Evolutionary conservation across 2,797 vertebrate genomes (phyloP), one percentile per base, ranked within the genome.

Genomic region (Chromis chromis): DNA sequence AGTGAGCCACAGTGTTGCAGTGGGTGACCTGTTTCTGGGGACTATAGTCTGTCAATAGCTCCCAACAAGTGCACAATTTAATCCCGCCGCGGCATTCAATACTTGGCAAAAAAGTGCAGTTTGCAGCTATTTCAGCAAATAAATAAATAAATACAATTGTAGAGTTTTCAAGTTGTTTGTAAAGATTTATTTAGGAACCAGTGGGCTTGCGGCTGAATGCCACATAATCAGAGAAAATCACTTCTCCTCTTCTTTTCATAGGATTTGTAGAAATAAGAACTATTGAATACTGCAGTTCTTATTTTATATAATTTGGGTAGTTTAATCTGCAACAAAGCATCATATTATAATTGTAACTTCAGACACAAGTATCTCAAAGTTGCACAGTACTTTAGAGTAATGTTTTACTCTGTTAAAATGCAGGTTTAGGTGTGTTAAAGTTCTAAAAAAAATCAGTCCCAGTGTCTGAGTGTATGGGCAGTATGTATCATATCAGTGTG

Each of bases 31-130:
- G 40, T 40, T 60, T 11, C 42, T 19, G 53, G 57, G 33, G 50
- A 57, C 46, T 65, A 6, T 42, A 40, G 63, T 36, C 24, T 63
- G 28, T 70, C 69, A 72, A 60, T 44, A 73, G 25, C 24, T 42
- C 21, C 65, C 19, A 50, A 71, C 50, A 68, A 74, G 56, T 46
- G 11, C 36, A 63, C 10, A 17, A 12, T 58, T 75, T 70, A 24
- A 4, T 55, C 28, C 17, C 31, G 16, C 62, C 56, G 68, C 53
- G 53, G 31, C 56, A 36, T 36, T 36, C 33, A 58, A 31, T 27
- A n/a, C 55, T 59, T 60, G 17, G 6, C 50, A 33, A 16, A 64
- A 25, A 79, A 33, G 11, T 24, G 28, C 25, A 55, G 7, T 24
- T 1, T 22, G 6, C n/a, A 40, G 17, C 61, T 44, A 31, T 59